Conservation (phyloP, 1,140 invertebrate species). For the Apis cerana region DNA sequence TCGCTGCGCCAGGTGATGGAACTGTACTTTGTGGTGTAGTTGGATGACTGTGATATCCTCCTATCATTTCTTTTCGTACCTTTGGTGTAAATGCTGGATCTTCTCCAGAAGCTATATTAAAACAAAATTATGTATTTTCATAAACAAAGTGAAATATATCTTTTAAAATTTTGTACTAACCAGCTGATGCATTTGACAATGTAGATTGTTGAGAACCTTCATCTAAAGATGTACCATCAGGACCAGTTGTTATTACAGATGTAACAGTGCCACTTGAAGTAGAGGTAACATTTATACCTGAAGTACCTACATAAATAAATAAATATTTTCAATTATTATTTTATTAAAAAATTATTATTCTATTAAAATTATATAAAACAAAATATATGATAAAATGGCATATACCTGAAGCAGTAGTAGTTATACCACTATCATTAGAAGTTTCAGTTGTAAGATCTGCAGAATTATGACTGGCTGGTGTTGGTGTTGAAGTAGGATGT, state of each 20-base stretch:
- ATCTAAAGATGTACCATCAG: slow-evolving; percentile 92
- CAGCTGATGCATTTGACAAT: slow-evolving; percentile 93
- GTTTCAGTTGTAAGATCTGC: slow-evolving; percentile 79
- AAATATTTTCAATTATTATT: slow-evolving; percentile 6
- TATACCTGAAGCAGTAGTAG: slow-evolving; percentile 82
- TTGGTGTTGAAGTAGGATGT: slow-evolving; percentile 75
- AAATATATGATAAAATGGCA: slow-evolving; percentile 36
- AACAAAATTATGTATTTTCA: slow-evolving; percentile 3
- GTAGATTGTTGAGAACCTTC: slow-evolving; percentile 96
- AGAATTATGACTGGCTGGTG: slow-evolving; percentile 72
- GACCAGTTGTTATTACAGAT: slow-evolving; percentile 92
- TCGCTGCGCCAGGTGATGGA: slow-evolving; percentile 90
- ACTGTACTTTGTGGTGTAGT: slow-evolving; percentile 87
- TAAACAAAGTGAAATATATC: not conserved
- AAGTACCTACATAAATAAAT: slow-evolving; percentile 71
- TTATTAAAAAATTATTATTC: not conserved
- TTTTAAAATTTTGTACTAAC: slow-evolving; percentile 79
- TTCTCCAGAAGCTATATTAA: slow-evolving; percentile 89
- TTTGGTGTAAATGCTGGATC: slow-evolving; percentile 90
- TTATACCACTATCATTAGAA: slow-evolving; percentile 83
- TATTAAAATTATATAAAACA: not conserved
- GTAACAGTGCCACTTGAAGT: slow-evolving; percentile 86
- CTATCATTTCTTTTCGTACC: slow-evolving; percentile 85
- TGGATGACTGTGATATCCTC: slow-evolving; percentile 85
- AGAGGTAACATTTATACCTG: slow-evolving; percentile 78